A percentile compares a stretch with the other conserved stretches of the same genome.
Evolutionary conservation across 2,888 invertebrate genomes (phyloP).

Genomic region (Chrysotoxum bicinctum): DNA sequence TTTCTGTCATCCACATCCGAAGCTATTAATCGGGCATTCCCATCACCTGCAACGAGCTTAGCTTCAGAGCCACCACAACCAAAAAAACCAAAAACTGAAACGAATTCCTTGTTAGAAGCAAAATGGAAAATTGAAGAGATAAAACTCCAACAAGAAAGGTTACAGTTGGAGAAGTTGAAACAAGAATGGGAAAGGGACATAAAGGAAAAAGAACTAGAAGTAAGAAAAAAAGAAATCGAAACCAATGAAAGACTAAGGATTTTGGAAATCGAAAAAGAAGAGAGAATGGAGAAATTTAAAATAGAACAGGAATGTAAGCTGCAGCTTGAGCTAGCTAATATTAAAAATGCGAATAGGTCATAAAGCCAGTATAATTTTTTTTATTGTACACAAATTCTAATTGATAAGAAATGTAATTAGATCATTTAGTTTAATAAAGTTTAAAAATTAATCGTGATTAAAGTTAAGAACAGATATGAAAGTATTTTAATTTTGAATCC

Average conservation of each 20-base stretch:
- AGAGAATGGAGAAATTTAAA: constrained; percentile 20
- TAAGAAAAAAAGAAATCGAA: constrained; percentile 26
- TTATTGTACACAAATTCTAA: background rate
- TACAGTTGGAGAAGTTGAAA: constrained; percentile 7
- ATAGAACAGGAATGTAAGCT: constrained; percentile 27
- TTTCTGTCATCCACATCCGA: constrained; percentile 11
- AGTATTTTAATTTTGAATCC: background rate
- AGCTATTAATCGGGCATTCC: constrained; percentile 19
- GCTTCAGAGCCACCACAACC: constrained; percentile 3
- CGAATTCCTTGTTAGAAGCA: background rate
- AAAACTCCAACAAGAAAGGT: constrained; percentile 3
- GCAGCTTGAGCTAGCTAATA: constrained; percentile 1
- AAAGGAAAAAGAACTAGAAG: constrained; percentile 17
- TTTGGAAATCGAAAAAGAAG: constrained; percentile 31
- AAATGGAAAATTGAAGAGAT: constrained; percentile 19
- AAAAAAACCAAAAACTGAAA: background rate
- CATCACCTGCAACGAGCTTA: constrained; percentile 7
- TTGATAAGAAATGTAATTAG: background rate
- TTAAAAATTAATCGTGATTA: background rate
- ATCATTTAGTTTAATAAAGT: background rate
- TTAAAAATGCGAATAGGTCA: background rate
- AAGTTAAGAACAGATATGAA: background rate
- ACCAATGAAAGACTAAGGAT: constrained; percentile 27
- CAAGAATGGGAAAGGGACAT: constrained; percentile 25
- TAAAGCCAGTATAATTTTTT: background rate